These are phyloP conservation scores for Drosophila meridiana DNA, from an alignment of 2,888 invertebrate genomes.

Conservation along the genomic window DNA sequence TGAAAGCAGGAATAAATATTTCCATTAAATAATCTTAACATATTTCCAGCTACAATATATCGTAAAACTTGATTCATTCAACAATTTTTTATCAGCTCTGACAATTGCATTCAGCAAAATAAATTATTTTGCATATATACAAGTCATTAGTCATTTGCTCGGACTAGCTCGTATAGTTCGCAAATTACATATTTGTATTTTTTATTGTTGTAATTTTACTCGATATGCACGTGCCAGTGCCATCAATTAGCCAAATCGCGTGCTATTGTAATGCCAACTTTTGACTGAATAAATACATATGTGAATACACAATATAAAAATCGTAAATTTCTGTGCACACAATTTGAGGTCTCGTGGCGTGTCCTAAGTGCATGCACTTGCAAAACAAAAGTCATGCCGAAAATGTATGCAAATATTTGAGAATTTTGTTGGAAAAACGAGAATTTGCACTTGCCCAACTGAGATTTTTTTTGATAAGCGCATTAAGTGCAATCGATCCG, in stretches of 20 bases:
- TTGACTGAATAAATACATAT: constrained; percentile 11
- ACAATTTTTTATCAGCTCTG: background rate
- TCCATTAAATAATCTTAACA: background rate
- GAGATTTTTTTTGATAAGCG: background rate
- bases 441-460: background rate
- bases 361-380: constrained; percentile 34
- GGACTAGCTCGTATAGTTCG: background rate
- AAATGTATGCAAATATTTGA: no score
- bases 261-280: constrained; percentile 25
- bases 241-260: constrained; percentile 28
- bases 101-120: background rate
- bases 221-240: constrained; percentile 21
- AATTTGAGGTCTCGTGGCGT: constrained; percentile 36
- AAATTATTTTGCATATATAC: background rate
- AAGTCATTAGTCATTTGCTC: constrained; percentile 1
- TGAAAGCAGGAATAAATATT: background rate
- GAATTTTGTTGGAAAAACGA: background rate
- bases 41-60: no score
- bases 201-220: background rate
- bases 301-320: constrained; percentile 24
- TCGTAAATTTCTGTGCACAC: constrained; percentile 41
- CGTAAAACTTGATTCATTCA: background rate
- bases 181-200: background rate
- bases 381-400: constrained; percentile 13
- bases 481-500: background rate